Evolutionary conservation across 1,140 invertebrate species (phyloP).

Genomic region (Papilio helenus): DNA sequence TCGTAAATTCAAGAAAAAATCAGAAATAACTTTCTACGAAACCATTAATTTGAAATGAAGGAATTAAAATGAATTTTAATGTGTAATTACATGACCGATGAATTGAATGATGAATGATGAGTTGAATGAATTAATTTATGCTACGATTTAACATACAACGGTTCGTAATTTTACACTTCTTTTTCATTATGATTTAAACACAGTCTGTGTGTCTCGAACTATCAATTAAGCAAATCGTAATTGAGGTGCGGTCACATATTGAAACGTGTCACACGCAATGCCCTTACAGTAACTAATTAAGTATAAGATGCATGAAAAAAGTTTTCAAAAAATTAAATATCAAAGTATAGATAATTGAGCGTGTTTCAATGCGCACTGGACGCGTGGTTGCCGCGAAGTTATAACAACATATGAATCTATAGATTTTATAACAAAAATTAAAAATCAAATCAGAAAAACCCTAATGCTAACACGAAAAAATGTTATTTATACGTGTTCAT

Average conservation of each 20-base stretch:
- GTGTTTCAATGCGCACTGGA: too few species aligned
- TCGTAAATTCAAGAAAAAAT: neutral
- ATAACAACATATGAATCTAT: neutral
- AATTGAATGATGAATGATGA: neutral
- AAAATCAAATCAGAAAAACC: neutral
- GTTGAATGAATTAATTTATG: neutral
- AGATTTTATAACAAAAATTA: neutral
- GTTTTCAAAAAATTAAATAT: neutral
- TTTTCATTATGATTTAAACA: conserved; percentile 24
- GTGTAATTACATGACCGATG: neutral
- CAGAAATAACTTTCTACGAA: neutral
- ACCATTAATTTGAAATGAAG: neutral
- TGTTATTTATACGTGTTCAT: neutral
- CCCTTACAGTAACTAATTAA: neutral
- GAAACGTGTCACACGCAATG: neutral
- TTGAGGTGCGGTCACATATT: neutral
- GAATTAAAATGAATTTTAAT: neutral
- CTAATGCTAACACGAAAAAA: neutral
- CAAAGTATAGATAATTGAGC: too few species aligned
- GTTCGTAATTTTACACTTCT: conserved; percentile 10
- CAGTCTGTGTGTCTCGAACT: neutral
- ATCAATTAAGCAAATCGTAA: neutral
- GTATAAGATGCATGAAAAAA: neutral
- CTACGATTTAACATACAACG: conserved; percentile 1
- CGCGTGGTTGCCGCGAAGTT: neutral